Base-by-base conservation (phyloP, 2,797 vertebrate species). In the Valencia hispanica region DNA sequence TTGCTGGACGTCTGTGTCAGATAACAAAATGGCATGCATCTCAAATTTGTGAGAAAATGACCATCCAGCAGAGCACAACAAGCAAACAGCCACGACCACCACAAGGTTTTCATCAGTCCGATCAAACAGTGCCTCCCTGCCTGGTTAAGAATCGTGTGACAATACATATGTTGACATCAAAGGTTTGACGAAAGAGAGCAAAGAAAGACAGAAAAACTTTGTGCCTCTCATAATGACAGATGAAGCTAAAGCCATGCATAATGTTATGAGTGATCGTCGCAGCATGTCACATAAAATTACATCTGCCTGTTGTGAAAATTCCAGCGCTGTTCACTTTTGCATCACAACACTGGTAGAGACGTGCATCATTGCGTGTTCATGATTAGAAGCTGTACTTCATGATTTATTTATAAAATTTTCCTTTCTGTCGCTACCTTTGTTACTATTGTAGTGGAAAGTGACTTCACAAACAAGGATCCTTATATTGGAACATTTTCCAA, bases 21-120 rank as follows among this genome's bases (percentile, higher is more conserved):
- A 94, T 94, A 93, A 93, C 85, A 88, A 95, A 96, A 95, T 94
- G 91, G 79, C 92, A 92, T 55, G 86, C 86, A 79, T 93, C 86
- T 93, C 88, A 91, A 94, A 94, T 92, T 83, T 89, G 89, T 87
- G 82, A 90, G 88, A 79, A 90, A 93, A 92, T 86, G 84, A 89
- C 89, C 82, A 86, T 89, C 91, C 88, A 81, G 89, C 88, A 85
- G 89, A 92, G 91, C 88, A 88, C 91, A 89, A 83, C 91, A 89
- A 84, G 84, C 87, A 74, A 77, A 88, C 72, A 86, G 85, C 89
- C 88, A 89, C 82, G 78, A 59, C 73, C 80, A 74, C 78, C 82
- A 72, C 80, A 53, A 72, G 80, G 66, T 82, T 88, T 83, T 81
- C 51, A 87, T 87, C 90, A 79, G 72, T 77, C 72, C 77, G 83